Evolutionary conservation across 2,113 vertebrate species (phyloP).

Genomic region (Pithys albifrons): DNA sequence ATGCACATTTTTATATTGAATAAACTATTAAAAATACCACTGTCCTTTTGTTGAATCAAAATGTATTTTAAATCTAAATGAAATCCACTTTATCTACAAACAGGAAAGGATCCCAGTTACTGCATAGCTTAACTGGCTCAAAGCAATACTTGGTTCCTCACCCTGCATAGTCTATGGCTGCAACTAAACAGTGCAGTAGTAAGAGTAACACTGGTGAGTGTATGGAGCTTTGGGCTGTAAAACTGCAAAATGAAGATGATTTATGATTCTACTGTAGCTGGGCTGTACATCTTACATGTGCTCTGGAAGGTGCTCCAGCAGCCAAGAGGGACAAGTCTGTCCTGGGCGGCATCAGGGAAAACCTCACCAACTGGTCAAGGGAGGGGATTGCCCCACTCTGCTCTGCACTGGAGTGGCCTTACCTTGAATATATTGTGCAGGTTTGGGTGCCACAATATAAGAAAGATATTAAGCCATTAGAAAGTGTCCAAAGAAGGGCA

Average conservation of each 20-base stretch:
- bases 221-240: background rate
- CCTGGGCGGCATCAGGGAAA: background rate
- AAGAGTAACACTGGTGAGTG: background rate
- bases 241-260: background rate
- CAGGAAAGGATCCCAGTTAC: background rate
- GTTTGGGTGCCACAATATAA: background rate
- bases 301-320: background rate
- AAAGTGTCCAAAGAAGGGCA: background rate
- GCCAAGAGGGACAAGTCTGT: background rate
- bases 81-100: background rate
- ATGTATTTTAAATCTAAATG: constrained; percentile 25
- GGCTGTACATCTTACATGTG: background rate
- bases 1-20: background rate
- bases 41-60: constrained; percentile 9
- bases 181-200: background rate
- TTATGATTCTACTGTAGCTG: background rate
- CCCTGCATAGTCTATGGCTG: background rate
- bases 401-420: background rate
- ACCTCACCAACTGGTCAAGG: background rate
- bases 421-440: background rate
- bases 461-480: background rate
- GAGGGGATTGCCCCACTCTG: background rate
- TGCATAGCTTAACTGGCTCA: background rate
- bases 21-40: constrained; percentile 1
- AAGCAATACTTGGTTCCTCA: background rate